Evolutionary conservation across 2,797 vertebrate species (phyloP).

Genomic region (Hydrophis major): DNA sequence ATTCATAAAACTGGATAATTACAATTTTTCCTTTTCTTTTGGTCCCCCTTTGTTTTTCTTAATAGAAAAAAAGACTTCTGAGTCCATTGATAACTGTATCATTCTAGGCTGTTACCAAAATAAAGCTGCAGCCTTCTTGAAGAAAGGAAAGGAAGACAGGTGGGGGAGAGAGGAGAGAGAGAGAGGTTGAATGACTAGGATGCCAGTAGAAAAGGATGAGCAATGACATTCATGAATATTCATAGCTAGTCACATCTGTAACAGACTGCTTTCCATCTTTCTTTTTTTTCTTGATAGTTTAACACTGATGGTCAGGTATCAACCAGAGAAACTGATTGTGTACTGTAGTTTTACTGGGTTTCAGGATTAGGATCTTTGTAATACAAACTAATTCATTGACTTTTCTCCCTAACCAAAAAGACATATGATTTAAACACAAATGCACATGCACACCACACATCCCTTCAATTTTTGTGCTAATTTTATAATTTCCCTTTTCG

Average conservation of each 20-base stretch:
- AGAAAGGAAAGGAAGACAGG: constrained; percentile 66
- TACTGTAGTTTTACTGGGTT: constrained; percentile 50
- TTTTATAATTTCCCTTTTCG: constrained; percentile 23
- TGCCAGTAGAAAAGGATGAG: constrained; percentile 80
- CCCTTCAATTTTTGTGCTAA: constrained; percentile 28
- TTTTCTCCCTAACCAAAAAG: constrained; percentile 21
- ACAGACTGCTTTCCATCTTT: constrained; percentile 79
- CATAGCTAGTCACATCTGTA: constrained; percentile 91
- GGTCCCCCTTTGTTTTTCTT: constrained; percentile 72
- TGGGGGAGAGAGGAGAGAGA: constrained; percentile 48
- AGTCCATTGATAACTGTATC: constrained; percentile 76
- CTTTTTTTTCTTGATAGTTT: constrained; percentile 63
- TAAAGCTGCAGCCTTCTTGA: constrained; percentile 82
- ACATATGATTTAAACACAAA: constrained; percentile 2
- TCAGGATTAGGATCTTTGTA: constrained; percentile 47
- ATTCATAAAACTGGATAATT: constrained; percentile 96
- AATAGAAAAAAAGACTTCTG: constrained; percentile 69
- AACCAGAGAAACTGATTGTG: constrained; percentile 69
- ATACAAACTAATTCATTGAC: constrained; percentile 45
- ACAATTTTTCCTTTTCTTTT: constrained; percentile 76
- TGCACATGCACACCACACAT: constrained; percentile 43
- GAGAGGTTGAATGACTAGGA: constrained; percentile 72
- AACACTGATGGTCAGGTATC: constrained; percentile 60
- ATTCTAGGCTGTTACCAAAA: constrained; percentile 78
- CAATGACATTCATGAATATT: constrained; percentile 88